Base-by-base conservation (phyloP, 53 echinoderm and acorn worm species). In the Crossaster papposus region DNA sequence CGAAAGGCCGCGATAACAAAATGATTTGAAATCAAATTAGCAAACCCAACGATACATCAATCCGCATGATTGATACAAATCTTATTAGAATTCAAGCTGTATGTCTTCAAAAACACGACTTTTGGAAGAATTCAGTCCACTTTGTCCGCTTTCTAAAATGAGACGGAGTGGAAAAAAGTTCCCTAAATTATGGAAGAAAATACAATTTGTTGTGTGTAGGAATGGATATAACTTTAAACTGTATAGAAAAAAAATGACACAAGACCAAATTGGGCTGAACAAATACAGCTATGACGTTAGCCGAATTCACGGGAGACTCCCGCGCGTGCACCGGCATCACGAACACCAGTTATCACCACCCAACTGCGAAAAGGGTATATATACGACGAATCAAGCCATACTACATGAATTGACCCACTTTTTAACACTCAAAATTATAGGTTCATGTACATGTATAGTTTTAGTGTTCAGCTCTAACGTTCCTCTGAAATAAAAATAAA, bases 201-300 rank as follows among this genome's bases (percentile, higher is more conserved):
- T n/a, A n/a, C n/a, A n/a, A n/a, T n/a, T n/a, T n/a, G n/a, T n/a
- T n/a, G n/a, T n/a, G n/a, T n/a, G n/a, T n/a, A n/a, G n/a, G n/a
- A n/a, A n/a, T n/a, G n/a, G n/a, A n/a, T n/a, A n/a, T n/a, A n/a
- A n/a, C n/a, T n/a, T n/a, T n/a, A n/a, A n/a, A n/a, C n/a, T n/a
- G n/a, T n/a, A n/a, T n/a, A n/a, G n/a, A n/a, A n/a, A n/a, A n/a
- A 44, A 44, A 44, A 44, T 44, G 44, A 44, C 5, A 58, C 58
- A 28, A 68, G 68, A 68, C 68, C 24, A 26, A 68, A 26, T 26
- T 68, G 68, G 68, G 68, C 24, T 26, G 28, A 68, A 68, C 68
- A 68, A 68, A 68, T 28, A 68, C 68, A 26, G 22, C 68, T 68
- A 68, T 68, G 68, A 68, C 68, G 68, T 68, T 68, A 26, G 4